Conservation (phyloP, 2,888 invertebrate genomes). For the Cyclophora punctaria region DNA sequence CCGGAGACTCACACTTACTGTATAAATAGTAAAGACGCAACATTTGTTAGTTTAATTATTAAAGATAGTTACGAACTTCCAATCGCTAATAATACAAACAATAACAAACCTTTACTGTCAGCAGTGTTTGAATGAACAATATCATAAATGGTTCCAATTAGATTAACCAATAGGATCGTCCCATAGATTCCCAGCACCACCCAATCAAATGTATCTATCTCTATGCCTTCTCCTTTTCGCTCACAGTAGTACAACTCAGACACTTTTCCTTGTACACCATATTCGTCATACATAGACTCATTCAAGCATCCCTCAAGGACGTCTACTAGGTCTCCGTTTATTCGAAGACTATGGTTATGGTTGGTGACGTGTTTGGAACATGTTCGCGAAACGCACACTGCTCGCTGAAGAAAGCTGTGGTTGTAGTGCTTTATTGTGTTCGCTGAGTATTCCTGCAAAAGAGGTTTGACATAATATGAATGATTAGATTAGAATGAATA, state of each 20-base stretch:
- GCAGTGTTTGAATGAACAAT: conserved; percentile 9
- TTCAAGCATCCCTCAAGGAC: conserved; percentile 28
- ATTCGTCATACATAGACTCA: conserved; percentile 17
- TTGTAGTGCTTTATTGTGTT: conserved; percentile 26
- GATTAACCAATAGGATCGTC: conserved; percentile 8
- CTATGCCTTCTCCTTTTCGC: conserved; percentile 5
- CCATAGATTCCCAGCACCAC: conserved; percentile 10
- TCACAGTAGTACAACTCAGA: conserved; percentile 18
- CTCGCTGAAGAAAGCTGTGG: conserved; percentile 25
- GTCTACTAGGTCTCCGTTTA: conserved; percentile 10
- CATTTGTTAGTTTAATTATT: not conserved
- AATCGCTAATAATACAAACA: too few species aligned
- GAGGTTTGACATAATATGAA: too few species aligned
- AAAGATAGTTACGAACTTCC: not conserved
- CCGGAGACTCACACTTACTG: too few species aligned
- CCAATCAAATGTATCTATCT: conserved; percentile 16
- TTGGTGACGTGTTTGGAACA: conserved; percentile 16
- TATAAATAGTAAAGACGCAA: too few species aligned
- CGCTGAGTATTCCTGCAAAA: conserved; percentile 27
- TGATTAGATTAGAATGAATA: too few species aligned
- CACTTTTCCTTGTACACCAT: conserved; percentile 20
- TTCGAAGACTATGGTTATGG: conserved; percentile 11
- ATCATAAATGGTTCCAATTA: conserved; percentile 16
- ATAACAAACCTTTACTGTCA: conserved; percentile 20
- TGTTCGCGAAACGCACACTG: conserved; percentile 23